Evolutionary conservation across 2,113 vertebrate species (phyloP), one percentile per base, ranked within the genome.

Genomic region (Bostrychus sinensis): DNA sequence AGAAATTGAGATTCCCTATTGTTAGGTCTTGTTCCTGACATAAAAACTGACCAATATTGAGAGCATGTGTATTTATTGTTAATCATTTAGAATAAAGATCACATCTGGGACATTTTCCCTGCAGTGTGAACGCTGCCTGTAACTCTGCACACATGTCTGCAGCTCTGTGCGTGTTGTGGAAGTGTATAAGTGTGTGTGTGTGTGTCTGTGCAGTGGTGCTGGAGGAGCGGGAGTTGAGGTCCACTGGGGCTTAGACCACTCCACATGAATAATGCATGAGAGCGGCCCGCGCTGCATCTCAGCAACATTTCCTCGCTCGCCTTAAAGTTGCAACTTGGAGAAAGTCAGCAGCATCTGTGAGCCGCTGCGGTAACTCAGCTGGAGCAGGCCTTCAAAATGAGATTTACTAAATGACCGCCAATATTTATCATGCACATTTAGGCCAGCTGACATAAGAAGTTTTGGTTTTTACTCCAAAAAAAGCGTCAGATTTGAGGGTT

Each of bases 251-350:
- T 81, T 75, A 72, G 80, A 86, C 90, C 82, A 75, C 77, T 88
- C 68, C 64, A 39, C 19, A 89, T 93, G 90, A 91, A 93, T 93
- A 90, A 92, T 93, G 81, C 86, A 93, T 84, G 42, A 84, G 81
- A 77, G 84, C 62, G 80, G 83, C 82, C 88, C 83, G 84, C 68
- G 84, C 68, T 85, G 89, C 90, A 86, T 90, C 89, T 89, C 85
- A 80, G 88, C 88, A 89, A 72, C 88, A 78, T 81, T 72, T 86
- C 81, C 83, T 78, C 71, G 73, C 66, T 84, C 81, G 79, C 81
- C 82, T 90, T 86, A 80, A 91, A 91, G 91, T 89, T 88, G 72
- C 89, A 83, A 74, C 64, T 86, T 32, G 12, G 59, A 73, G 75
- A n/a, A 71, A 82, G 69, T 84, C 81, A 46, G 72, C 81, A 51